Evolutionary conservation across 1,140 invertebrate species (phyloP).

Genomic region (Ptiloglossa arizonensis): DNA sequence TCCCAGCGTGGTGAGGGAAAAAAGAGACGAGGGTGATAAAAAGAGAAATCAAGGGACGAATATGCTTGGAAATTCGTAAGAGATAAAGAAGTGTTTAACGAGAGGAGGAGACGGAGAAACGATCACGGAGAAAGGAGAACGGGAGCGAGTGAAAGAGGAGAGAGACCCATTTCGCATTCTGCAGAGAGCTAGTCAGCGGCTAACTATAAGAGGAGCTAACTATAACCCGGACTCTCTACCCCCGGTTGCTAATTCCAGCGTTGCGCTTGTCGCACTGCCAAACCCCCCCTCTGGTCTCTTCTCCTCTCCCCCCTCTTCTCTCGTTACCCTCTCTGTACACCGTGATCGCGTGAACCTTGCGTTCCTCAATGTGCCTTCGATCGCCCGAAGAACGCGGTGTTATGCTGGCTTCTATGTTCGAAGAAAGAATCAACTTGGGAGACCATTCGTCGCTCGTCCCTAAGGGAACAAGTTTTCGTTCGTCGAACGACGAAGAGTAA

Average conservation of each 20-base stretch:
- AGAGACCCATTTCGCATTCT: slow-evolving; percentile 74
- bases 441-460: background rate
- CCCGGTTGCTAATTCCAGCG: slow-evolving; percentile 71
- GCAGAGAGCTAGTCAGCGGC: slow-evolving; percentile 71
- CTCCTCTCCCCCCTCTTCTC: slow-evolving; percentile 5
- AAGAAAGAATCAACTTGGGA: background rate
- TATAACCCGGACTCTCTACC: slow-evolving; percentile 74
- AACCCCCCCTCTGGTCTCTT: slow-evolving; percentile 56
- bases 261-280: slow-evolving; percentile 69
- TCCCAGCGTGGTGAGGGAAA: background rate
- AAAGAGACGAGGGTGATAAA: slow-evolving; percentile 14
- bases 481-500: no score
- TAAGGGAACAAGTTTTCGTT: background rate
- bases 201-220: slow-evolving; percentile 76
- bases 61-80: slow-evolving; percentile 29
- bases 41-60: background rate
- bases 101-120: background rate
- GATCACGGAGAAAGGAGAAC: background rate
- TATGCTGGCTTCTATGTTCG: background rate
- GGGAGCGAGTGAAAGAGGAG: slow-evolving; percentile 48
- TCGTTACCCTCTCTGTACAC: slow-evolving; percentile 9
- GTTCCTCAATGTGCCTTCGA: slow-evolving; percentile 1
- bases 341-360: background rate
- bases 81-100: slow-evolving; percentile 3
- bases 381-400: slow-evolving; percentile 11